Base-by-base conservation (phyloP, 1,140 invertebrate genomes). In the Scaptodrosophila lebanonensis region DNA sequence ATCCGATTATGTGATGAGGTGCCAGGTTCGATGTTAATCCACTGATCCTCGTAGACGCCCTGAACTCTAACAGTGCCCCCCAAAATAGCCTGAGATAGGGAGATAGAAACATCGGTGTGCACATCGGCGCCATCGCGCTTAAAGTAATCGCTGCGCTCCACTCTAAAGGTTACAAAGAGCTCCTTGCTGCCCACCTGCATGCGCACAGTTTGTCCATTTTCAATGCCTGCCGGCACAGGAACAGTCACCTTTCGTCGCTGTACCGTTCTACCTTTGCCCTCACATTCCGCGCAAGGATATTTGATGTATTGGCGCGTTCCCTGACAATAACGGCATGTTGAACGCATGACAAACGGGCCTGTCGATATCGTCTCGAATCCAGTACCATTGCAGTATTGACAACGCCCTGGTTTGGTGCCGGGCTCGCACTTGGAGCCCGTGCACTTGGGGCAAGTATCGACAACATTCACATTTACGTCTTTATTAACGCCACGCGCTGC, bases 401-500 rank as follows among this genome's bases (percentile, higher is more conserved):
- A 99, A 52, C 91, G 91, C 1, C 92, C 90, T 13, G 97, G 90
- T 85, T 95, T 97, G 0, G 94, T 95, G 5, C 98, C 98, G 0
- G 91, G 91, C 86, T 98, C 96, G 86, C 93, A 93, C 57, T 95
- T 91, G 1, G 88, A 89, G 12, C 98, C 98, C 30, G 88, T 66
- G 87, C 98, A 99, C 86, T 95, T 96, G 0, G 91, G 91, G 87
- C 98, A 99, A 2, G 91, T 94, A 83, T 99, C 98, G 7, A 97
- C 91, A 0, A 98, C 92, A 88, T 99, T 99, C 1, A 99, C 83
- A 61, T 91, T 91, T 2, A 99, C 89, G 50, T 98, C 95, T 88
- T 99, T 99, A 85, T 98, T 98, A 0, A 96, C 91, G 32, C 98
- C 98, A 43, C 96, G 90, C 3, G 97, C 97, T 12, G 98, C 98